Evolutionary conservation across 2,113 vertebrate species (phyloP).

Genomic region (Pica pica): DNA sequence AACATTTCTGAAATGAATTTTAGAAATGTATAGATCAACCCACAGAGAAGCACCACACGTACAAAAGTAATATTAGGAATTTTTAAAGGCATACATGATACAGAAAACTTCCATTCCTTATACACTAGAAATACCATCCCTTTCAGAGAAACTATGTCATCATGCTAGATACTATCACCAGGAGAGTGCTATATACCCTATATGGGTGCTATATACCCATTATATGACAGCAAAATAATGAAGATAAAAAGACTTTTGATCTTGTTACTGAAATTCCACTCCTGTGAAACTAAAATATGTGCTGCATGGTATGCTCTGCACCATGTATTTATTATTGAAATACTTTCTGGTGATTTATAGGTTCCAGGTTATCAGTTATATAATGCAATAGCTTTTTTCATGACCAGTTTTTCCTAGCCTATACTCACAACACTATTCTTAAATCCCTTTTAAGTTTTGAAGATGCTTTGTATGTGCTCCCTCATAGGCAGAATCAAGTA

Average conservation of each 20-base stretch:
- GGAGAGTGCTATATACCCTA: neutral
- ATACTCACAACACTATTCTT: neutral
- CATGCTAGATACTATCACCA: neutral
- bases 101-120: neutral
- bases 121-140: neutral
- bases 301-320: neutral
- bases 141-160: neutral
- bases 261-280: neutral
- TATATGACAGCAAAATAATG: neutral
- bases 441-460: neutral
- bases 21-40: neutral
- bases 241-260: neutral
- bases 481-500: neutral
- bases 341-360: neutral
- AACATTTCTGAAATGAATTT: neutral
- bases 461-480: neutral
- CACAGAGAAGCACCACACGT: neutral
- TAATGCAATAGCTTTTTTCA: neutral
- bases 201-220: neutral
- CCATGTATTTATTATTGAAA: neutral
- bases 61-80: neutral
- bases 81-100: neutral
- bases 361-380: neutral
- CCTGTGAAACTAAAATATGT: neutral
- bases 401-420: neutral